Base-by-base conservation (phyloP, 2,113 vertebrate species). In the Ictalurus furcatus region DNA sequence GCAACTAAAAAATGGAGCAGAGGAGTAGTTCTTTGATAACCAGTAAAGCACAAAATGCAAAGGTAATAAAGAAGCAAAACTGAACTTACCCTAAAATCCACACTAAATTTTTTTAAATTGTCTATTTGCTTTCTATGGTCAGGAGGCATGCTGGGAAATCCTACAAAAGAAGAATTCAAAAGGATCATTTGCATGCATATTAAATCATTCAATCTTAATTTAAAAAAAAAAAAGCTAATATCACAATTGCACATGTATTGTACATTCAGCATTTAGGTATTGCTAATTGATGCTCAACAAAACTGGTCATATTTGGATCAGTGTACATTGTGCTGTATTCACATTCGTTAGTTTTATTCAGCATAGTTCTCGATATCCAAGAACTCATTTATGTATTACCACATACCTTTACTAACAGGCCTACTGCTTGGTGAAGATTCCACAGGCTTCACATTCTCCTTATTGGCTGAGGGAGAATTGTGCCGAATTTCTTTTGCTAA, bases 21-120 rank as follows among this genome's bases (percentile, higher is more conserved):
- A 52, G 88, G 84, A 59, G 58, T 25, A 67, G 16, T 63, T 87
- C 2, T 19, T 23, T 9, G 9, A 63, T 63, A 28, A 61, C 34
- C 28, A 14, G 2, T 56, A 56, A 84, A 4, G 19, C 44, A 25
- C 67, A 87, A 19, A 34, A 88, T 37, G 56, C 16, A 58, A 21
- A 56, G 25, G 13, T 52, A 21, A 6, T 59, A 61, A 78, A 69
- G 21, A 85, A 56, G 28, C 0, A 7, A 69, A 48, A 34, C 67
- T 79, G 13, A 73, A 93, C 98, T 98, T 96, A 99, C 98, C 97
- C 97, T 97, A 96, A 99, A 99, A 94, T 99, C 97, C 92, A 97
- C 97, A 95, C 98, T 99, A 95, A 99, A 99, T 95, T 99, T 98
- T 96, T 98, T 99, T 96, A 99, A 97, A 96, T 99, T 98, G 95